Evolutionary conservation across 64 coral and sea anemone species (phyloP).

Genomic region (Actinia equina): DNA sequence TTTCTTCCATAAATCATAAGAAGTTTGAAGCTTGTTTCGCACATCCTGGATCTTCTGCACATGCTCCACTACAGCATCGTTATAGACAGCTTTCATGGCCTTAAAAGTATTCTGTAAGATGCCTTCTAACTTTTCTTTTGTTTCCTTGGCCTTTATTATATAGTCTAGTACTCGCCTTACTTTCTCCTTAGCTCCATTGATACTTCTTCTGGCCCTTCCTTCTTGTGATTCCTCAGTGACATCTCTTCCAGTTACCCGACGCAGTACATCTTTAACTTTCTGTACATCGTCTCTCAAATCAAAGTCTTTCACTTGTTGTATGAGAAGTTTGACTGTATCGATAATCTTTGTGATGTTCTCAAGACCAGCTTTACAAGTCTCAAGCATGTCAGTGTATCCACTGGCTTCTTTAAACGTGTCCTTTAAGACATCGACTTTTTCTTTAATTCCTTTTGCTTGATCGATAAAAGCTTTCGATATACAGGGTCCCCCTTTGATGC

Average conservation of each 20-base stretch:
- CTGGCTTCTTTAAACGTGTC: constrained; percentile 52
- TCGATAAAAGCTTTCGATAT: constrained; percentile 77
- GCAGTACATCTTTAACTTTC: constrained; percentile 56
- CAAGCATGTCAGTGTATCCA: constrained; percentile 64
- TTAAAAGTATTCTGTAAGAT: constrained; percentile 75
- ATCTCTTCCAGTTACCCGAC: constrained; percentile 46
- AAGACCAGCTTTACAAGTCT: constrained; percentile 44
- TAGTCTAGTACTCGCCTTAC: constrained; percentile 69
- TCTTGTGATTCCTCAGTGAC: neutral
- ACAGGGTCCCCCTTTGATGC: constrained; percentile 79
- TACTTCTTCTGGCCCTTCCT: constrained; percentile 2
- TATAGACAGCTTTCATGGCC: constrained; percentile 68
- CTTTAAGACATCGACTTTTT: constrained; percentile 35
- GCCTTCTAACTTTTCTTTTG: constrained; percentile 70
- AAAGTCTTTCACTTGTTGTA: constrained; percentile 71
- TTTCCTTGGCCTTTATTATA: constrained; percentile 63
- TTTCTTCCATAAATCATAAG: constrained; percentile 69
- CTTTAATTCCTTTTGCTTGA: constrained; percentile 70
- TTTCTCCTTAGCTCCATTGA: constrained; percentile 38
- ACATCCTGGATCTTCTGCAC: constrained; percentile 56
- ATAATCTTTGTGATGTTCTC: constrained; percentile 47
- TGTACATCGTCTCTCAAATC: constrained; percentile 70
- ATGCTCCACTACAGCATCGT: constrained; percentile 61
- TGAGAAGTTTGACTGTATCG: constrained; percentile 63
- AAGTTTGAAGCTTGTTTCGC: constrained; percentile 57